Evolutionary conservation across 2,797 vertebrate genomes (phyloP), one percentile per base, ranked within the genome.

Genomic region (Gambusia yucatana): DNA sequence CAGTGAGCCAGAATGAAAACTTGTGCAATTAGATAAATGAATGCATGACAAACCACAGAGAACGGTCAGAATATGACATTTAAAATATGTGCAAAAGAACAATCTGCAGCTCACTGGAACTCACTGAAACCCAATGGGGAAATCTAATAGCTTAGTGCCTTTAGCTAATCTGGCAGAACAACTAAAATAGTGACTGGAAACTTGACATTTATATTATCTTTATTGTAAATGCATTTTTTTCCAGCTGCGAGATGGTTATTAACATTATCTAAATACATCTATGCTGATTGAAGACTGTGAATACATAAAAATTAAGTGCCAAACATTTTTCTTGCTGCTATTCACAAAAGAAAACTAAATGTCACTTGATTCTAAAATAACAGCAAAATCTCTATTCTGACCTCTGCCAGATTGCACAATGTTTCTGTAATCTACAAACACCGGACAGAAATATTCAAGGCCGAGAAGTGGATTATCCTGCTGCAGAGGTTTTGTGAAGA

Each of bases 391-490:
- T 43, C 1, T 50, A 44, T 57, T 1, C 33, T 28, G 17, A 67
- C 46, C 28, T 76, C 28, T 20, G 47, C 52, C 14, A 14, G n/a
- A 72, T 52, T 52, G 10, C 25, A 33, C 50, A 47, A 30, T 57
- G 28, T 65, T 36, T 57, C 67, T 47, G 36, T 65, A 17, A 77
- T 65, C 55, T 72, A 77, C 59, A 43, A 73, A 52, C 50, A 13
- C 44, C 3, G 43, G 33, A 44, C 8, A 43, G 48, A n/a, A 36
- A 69, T 71, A 71, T 70, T 36, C 7, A 47, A 69, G 67, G 8
- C 75, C 59, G 41, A 43, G 36, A 71, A 57, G 48, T 7, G 30
- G 47, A 25, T 36, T 73, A 47, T 7, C 47, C 30, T 47, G 47
- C 46, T 73, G 39, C 57, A 72, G 46, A 63, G 47, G 17, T 30